Evolutionary conservation across 2,888 invertebrate species (phyloP), one percentile per base, ranked within the genome.

Genomic region (Nasonovia ribisnigri): DNA sequence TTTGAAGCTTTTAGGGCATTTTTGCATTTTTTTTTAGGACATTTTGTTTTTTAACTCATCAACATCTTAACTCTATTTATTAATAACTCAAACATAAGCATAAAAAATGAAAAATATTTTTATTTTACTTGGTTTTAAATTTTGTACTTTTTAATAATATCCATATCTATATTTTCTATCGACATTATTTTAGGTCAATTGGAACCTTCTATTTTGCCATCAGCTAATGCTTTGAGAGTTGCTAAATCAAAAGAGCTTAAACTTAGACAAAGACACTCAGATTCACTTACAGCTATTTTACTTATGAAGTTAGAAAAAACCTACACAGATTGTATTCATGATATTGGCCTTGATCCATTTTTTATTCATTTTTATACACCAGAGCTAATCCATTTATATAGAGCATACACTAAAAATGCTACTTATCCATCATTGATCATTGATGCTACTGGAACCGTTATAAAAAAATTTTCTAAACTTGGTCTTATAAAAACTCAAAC

Each of bases 351-450:
- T 43, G 84, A 86, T 86, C 43, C 84, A 26, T 86, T 86, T 11
- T 86, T 46, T 26, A 43, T 86, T 43, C 84, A 86, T 86, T 86
- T 86, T n/a, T 84, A 43, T 86, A 86, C 46, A 11, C 43, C 84
- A 13, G 46, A 86, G 84, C 43, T 24, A 3, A 86, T 86, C 20
- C 26, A 86, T 86, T 6, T 86, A 10, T 86, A 86, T 46, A 86
- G 84, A 86, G 24, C 84, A 1, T 86, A 86, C 84, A 26, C 84
- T 86, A 43, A 26, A 86, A 43, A 20, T 11, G 46, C 11, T 26
- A 46, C 84, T 43, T 43, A 86, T 26, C 84, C 84, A 86, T 43
- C 43, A 86, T 43, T 86, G 16, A 86, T 86, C 1, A 24, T 86
- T 26, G 84, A 86, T 24, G 84, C 84, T 43, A 86, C 43, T 2